phyloP scores from a whole-genome alignment of 1,140 invertebrate species.

The Forficula auricularia region DNA sequence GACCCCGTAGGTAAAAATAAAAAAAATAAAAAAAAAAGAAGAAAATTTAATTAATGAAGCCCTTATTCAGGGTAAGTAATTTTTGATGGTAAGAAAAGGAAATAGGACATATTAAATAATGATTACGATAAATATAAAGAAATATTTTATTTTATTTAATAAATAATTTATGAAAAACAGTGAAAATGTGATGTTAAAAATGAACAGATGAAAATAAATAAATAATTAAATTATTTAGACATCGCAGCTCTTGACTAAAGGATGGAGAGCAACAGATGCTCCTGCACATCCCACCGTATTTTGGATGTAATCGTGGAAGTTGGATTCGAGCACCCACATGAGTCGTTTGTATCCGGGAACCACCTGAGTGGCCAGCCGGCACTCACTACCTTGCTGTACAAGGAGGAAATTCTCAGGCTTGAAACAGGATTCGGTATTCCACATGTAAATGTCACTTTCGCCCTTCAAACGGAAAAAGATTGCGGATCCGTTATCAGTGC shows the following conservation, averaged over 20 bases:
- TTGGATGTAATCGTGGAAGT: slow-evolving; percentile 41
- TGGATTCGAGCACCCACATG: slow-evolving; percentile 41
- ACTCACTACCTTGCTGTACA: slow-evolving; percentile 32
- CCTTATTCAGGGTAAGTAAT: too few species aligned
- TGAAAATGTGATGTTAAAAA: too few species aligned
- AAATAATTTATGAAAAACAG: too few species aligned
- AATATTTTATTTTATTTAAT: too few species aligned
- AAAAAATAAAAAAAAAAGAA: too few species aligned
- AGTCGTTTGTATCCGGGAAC: slow-evolving; percentile 32
- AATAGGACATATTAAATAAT: too few species aligned
- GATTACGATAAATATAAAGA: too few species aligned
- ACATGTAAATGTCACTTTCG: slow-evolving; percentile 27
- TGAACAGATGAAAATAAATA: too few species aligned
- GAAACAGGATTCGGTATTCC: slow-evolving; percentile 24
- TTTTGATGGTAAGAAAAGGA: too few species aligned
- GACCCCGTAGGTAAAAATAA: too few species aligned
- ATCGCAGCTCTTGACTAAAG: slow-evolving; percentile 24
- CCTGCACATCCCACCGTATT: slow-evolving; percentile 39
- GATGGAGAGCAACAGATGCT: slow-evolving; percentile 32
- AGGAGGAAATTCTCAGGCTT: slow-evolving; percentile 25
- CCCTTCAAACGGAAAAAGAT: slow-evolving; percentile 20
- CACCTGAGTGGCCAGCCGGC: slow-evolving; percentile 34
- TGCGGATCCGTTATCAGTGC: slow-evolving; percentile 9
- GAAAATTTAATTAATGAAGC: too few species aligned
- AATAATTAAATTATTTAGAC: too few species aligned